Evolutionary conservation across 1,140 invertebrate genomes (phyloP).

Genomic region (Neotoxoptera formosana): DNA sequence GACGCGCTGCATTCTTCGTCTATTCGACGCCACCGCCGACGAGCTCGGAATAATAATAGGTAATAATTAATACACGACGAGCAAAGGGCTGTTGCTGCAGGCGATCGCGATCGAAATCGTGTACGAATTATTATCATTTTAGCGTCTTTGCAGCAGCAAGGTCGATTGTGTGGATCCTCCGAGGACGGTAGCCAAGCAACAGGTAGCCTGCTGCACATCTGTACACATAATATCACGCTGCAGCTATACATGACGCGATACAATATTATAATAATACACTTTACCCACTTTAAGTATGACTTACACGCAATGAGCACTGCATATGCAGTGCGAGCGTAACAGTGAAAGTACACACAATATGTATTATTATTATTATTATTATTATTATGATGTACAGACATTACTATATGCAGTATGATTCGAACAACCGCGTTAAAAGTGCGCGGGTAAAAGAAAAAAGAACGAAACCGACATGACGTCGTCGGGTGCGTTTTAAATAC

Average conservation of each 20-base stretch:
- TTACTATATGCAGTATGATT: background rate
- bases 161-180: background rate
- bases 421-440: background rate
- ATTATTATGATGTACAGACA: background rate
- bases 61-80: background rate
- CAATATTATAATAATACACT: background rate
- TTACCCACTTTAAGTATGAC: background rate
- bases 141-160: background rate
- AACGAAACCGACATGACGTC: background rate
- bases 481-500: background rate
- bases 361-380: background rate
- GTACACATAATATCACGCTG: too few species aligned
- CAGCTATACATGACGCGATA: too few species aligned
- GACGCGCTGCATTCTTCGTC: slow-evolving; percentile 33
- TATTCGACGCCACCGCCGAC: background rate
- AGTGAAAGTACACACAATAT: background rate
- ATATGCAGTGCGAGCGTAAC: background rate
- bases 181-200: background rate
- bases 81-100: background rate
- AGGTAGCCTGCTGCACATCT: background rate
- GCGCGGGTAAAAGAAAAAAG: background rate
- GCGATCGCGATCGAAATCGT: background rate
- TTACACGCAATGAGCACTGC: background rate
- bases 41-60: background rate
- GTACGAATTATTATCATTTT: background rate